Evolutionary conservation across 2,113 vertebrate species (phyloP).

Genomic region (Grallaria varia): DNA sequence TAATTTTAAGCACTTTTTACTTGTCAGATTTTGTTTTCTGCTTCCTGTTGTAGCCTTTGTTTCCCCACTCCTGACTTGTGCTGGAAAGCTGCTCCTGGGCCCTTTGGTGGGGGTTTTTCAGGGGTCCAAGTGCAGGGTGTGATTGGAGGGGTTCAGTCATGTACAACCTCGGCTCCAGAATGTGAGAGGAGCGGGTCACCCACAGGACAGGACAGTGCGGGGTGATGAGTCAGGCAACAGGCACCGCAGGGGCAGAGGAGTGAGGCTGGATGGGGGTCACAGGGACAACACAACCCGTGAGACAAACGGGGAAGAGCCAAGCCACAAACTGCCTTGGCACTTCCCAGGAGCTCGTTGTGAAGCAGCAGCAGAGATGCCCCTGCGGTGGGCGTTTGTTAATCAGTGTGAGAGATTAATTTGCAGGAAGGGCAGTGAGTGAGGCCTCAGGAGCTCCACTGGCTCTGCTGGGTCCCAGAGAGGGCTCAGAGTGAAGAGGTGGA

Average conservation of each 20-base stretch:
- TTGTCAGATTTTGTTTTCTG: not conserved
- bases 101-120: not conserved
- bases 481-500: not conserved
- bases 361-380: not conserved
- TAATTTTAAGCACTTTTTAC: not conserved
- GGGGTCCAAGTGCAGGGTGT: not conserved
- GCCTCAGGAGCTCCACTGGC: not conserved
- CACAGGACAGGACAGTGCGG: not conserved
- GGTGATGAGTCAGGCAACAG: not conserved
- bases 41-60: not conserved
- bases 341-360: not conserved
- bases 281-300: not conserved
- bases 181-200: not conserved
- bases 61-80: not conserved
- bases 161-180: not conserved
- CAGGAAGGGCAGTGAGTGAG: not conserved
- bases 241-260: not conserved
- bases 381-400: not conserved
- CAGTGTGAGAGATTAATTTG: not conserved
- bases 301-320: not conserved
- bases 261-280: not conserved
- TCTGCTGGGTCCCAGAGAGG: not conserved
- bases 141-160: fast-evolving
- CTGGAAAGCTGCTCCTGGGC: not conserved
- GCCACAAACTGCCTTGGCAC: not conserved